Evolutionary conservation across 2,113 vertebrate species (phyloP).

Genomic region (Vicugna pacos): DNA sequence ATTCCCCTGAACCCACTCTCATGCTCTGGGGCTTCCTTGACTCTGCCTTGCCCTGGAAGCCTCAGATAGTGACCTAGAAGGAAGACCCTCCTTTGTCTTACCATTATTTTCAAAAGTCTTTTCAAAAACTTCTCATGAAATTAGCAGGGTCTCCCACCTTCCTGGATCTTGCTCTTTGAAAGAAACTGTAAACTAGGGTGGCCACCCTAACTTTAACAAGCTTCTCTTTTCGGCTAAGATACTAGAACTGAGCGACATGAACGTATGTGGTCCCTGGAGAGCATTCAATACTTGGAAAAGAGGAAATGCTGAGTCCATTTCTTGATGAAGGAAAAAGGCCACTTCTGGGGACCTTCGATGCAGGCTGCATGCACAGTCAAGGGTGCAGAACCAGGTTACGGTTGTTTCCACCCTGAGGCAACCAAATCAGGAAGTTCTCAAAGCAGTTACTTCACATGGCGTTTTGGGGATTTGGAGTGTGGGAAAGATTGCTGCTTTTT

Average conservation of each 20-base stretch:
- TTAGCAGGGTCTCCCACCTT: background rate
- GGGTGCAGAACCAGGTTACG: background rate
- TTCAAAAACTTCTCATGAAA: slow-evolving; percentile 18
- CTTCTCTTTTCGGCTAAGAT: background rate
- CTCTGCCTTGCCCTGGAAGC: background rate
- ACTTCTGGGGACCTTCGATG: background rate
- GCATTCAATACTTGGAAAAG: background rate
- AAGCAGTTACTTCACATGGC: background rate
- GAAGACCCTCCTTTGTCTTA: background rate
- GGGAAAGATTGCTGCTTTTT: background rate
- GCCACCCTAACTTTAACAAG: background rate
- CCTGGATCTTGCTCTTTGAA: background rate
- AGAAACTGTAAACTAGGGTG: background rate
- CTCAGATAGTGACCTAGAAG: background rate
- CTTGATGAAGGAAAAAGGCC: background rate
- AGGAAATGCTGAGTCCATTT: background rate
- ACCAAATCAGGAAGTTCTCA: background rate
- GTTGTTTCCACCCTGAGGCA: background rate
- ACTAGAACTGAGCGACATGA: background rate
- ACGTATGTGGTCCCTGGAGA: background rate
- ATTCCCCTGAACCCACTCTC: background rate
- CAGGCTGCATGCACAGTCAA: background rate
- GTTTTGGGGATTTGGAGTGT: background rate
- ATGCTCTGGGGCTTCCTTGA: background rate
- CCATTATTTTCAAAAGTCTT: background rate